Base-by-base conservation (phyloP, 2,888 invertebrate species). In the Agrochola litura region DNA sequence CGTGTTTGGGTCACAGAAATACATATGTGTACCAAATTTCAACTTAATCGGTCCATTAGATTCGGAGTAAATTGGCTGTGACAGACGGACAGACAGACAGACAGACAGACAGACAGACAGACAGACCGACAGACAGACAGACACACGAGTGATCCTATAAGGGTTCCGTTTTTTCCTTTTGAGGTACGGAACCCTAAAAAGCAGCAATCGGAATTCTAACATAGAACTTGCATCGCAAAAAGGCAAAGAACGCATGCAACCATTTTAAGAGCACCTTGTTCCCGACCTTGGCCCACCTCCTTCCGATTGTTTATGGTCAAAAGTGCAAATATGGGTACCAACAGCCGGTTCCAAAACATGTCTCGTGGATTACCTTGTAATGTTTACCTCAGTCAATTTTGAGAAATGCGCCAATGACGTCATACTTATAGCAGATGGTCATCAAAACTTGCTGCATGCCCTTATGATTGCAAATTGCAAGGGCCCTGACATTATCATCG, bases 361-460 rank as follows among this genome's bases (percentile, higher is more conserved):
- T 69, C 65, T 61, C 30, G 81, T 74, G 63, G 79, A 71, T 86
- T 25, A 73, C 88, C 87, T 87, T 87, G 86, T 52, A 74, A 71
- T 65, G 30, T 70, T 79, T 75, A 67, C 78, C 73, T 76, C 77
- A 73, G 54, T 72, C 54, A 64, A 80, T 78, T 85, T 82, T 71
- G 70, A 74, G 79, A 87, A 88, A 81, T 84, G 75, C 43, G 49
- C 74, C 52, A 67, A 76, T 85, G 86, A 81, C 88, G 76, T 77
- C 78, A 79, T 6, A n/a, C n/a, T n/a, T n/a, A 75, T 76, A 77
- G 81, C 88, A 87, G 88, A 85, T 88, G 86, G 88, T 86, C 83
- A 83, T 73, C 52, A 66, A 54, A 37, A 77, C 67, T 67, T 46
- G 70, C 49, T 63, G 58, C 41, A 25, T 67, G 79, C 85, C 76